Percentiles rank a stretch among this genome's conserved stretches.
phyloP scores from a whole-genome alignment of 2,888 invertebrate genomes.

The Gastrophysa polygoni region DNA sequence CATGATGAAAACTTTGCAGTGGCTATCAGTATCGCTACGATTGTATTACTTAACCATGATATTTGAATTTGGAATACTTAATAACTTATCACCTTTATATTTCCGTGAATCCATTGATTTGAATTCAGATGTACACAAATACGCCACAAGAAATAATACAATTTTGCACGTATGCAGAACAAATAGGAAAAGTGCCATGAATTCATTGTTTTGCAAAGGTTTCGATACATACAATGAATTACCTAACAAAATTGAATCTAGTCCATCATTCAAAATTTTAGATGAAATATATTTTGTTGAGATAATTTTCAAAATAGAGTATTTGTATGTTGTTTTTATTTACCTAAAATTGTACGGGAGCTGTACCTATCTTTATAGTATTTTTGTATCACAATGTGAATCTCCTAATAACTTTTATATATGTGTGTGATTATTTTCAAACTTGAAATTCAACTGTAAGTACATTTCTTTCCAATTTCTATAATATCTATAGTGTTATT shows the following conservation, averaged over 20 bases:
- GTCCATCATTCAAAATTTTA: neutral
- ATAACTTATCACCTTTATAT: too few species aligned
- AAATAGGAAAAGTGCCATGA: neutral
- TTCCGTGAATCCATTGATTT: neutral
- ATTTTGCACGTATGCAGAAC: neutral
- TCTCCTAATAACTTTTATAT: too few species aligned
- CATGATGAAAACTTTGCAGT: too few species aligned
- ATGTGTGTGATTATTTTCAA: too few species aligned
- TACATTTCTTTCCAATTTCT: neutral
- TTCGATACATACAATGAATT: slow-evolving; percentile 3
- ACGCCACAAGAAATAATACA: neutral
- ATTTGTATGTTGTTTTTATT: too few species aligned
- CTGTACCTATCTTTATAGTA: too few species aligned
- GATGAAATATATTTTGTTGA: neutral
- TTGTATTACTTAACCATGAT: too few species aligned
- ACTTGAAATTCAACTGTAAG: neutral
- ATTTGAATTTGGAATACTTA: too few species aligned
- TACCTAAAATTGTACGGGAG: too few species aligned
- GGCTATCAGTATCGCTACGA: too few species aligned
- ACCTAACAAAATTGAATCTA: neutral
- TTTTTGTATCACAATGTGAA: too few species aligned
- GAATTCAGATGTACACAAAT: neutral
- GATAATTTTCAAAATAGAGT: neutral
- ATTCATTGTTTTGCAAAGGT: slow-evolving; percentile 2
- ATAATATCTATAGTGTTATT: neutral